A percentile compares a stretch with the other conserved stretches of the same genome.
Conservation (phyloP, 2,888 invertebrate species). For the Horisme vitalbata region DNA sequence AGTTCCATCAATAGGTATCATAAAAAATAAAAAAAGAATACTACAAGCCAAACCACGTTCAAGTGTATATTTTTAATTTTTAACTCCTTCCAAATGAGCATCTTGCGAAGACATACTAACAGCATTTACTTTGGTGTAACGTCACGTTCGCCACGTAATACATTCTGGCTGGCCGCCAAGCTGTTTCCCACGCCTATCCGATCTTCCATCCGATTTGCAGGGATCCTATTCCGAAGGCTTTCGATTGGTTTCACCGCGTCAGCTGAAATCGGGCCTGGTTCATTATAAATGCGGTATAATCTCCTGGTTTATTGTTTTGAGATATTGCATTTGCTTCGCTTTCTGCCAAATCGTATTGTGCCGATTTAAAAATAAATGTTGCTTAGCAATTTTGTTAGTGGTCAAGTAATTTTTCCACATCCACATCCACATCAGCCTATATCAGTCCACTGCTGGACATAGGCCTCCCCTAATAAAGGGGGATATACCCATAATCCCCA, state of each 20-base stretch:
- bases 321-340: background rate
- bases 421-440: too few species aligned
- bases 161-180: slow-evolving; percentile 49
- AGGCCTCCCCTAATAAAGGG: too few species aligned
- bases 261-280: slow-evolving; percentile 32
- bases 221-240: slow-evolving; percentile 39
- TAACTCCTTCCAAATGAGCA: slow-evolving; percentile 26
- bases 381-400: too few species aligned
- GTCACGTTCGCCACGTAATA: slow-evolving; percentile 45
- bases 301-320: slow-evolving; percentile 22
- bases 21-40: too few species aligned
- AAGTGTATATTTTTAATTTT: slow-evolving; percentile 19
- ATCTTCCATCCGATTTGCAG: slow-evolving; percentile 50
- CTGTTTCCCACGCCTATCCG: slow-evolving; percentile 41
- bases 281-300: slow-evolving; percentile 29
- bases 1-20: too few species aligned
- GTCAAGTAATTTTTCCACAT: too few species aligned
- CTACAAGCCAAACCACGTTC: too few species aligned
- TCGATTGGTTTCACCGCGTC: slow-evolving; percentile 49
- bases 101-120: slow-evolving; percentile 31
- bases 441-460: too few species aligned
- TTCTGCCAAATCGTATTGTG: slow-evolving; percentile 1
- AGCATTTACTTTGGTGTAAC: slow-evolving; percentile 38
- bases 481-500: too few species aligned
- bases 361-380: too few species aligned